Evolutionary conservation across 2,888 invertebrate genomes (phyloP), one percentile per base, ranked within the genome.

Genomic region (Pollenia amentaria): DNA sequence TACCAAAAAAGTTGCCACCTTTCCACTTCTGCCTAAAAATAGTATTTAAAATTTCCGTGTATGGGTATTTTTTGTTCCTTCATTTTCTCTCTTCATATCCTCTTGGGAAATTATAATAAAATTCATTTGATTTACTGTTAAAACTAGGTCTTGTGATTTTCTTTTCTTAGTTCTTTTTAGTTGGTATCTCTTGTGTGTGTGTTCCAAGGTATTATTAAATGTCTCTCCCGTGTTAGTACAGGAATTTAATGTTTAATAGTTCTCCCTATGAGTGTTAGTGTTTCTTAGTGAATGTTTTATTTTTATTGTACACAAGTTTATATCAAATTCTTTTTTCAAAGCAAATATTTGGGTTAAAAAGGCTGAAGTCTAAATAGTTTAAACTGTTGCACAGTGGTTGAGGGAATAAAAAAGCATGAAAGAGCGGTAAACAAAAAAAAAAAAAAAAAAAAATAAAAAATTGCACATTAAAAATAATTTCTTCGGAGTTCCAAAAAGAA

Each of bases 101-200:
- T 21, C 76, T 55, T 44, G 42, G 76, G 76, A 76, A 76, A 65
- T 65, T 76, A 53, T 44, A 21, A 65, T 46, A 65, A 65, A 65
- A 38, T 65, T 10, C 42, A n/a, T 21, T 76, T 65, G 29, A 29
- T 76, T 53, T 76, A 53, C 76, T 64, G 16, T 55, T 76, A 9
- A 53, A 76, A 65, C 48, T 76, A 42, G 65, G 76, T 76, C 53
- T 65, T 65, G 57, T 64, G 75, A 64, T 64, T 76, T 76, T 38
- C 29, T 48, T 42, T 14, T 8, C 1, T n/a, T 42, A 12, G 29
- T 57, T 57, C 2, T 44, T 12, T 16, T 21, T 65, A n/a, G 40
- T 10, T 21, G 9, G n/a, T 40, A 3, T n/a, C 11, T 21, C 0
- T 0, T 6, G 29, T 18, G 14, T 21, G 44, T n/a, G 29, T 29